Evolutionary conservation across 1,140 invertebrate genomes (phyloP).

Genomic region (Scaptomyza montana): DNA sequence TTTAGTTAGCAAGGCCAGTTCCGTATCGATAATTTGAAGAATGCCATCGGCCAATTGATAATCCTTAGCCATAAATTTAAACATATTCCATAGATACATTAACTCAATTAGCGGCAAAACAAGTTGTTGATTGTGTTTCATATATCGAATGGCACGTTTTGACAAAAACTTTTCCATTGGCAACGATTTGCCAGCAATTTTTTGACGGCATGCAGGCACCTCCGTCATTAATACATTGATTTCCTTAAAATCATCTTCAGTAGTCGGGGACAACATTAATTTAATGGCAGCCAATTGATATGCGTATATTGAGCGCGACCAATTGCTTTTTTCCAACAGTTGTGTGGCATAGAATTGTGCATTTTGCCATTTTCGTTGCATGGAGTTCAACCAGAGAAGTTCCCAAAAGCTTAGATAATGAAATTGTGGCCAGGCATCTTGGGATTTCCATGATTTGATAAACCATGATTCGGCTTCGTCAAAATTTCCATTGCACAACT

Average conservation of each 20-base stretch:
- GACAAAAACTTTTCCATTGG: conserved; percentile 98
- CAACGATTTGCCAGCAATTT: conserved; percentile 97
- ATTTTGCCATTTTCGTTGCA: conserved; percentile 88
- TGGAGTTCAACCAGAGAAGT: conserved; percentile 93
- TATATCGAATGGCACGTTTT: conserved; percentile 92
- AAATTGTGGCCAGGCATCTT: conserved; percentile 95
- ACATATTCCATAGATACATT: conserved; percentile 97
- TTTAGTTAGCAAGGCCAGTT: conserved; percentile 78
- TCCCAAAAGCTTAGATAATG: conserved; percentile 98
- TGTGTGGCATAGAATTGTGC: conserved; percentile 89
- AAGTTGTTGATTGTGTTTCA: conserved; percentile 89
- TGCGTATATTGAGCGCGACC: conserved; percentile 95
- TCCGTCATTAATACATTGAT: conserved; percentile 86
- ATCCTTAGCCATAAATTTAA: conserved; percentile 92
- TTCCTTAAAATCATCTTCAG: conserved; percentile 83
- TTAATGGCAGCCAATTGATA: conserved; percentile 94
- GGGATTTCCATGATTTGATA: conserved; percentile 92
- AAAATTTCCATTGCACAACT: conserved; percentile 92
- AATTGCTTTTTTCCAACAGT: conserved; percentile 91
- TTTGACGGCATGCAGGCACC: conserved; percentile 92
- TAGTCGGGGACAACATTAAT: conserved; percentile 83
- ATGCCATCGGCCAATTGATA: conserved; percentile 88
- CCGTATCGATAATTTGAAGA: conserved; percentile 89
- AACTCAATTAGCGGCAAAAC: conserved; percentile 94
- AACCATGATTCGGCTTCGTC: conserved; percentile 91